Base-by-base conservation (phyloP, 2,797 vertebrate genomes). In the Mormyrus proboscirostris region DNA sequence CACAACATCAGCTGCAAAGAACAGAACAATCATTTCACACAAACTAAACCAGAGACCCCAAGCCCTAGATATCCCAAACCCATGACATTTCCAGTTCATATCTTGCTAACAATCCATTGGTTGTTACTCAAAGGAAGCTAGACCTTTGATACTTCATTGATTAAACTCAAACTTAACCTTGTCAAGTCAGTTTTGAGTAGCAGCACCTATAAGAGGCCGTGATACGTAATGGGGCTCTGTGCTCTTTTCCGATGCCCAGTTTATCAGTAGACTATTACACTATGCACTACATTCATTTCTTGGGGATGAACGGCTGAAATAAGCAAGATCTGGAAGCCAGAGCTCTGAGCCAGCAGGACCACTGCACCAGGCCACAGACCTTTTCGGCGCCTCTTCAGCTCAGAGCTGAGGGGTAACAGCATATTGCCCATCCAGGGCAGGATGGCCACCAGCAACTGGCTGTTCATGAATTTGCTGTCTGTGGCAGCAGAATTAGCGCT, bases 341-440 rank as follows among this genome's bases (percentile, higher is more conserved):
- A 25, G 8, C 59, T 62, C 59, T 25, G 65, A 44, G 76, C 41
- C 1, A n/a, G 47, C 47, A 25, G 47, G 3, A 49, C 47, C 19
- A 25, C 19, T 4, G n/a, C 16, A 51, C 9, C 38, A 14, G 8
- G n/a, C 47, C 38, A 41, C 69, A 79, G 92, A 96, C 96, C 96
- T 95, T 92, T 91, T 0, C 94, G 94, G 1, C 65, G 89, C 6
- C 0, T 89, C 12, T 7, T 88, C 33, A 4, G 44, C 33, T n/a
- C 79, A 2, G 25, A 41, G 47, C 84, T 65, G 2, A 89, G 12
- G 0, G 93, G 92, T 55, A 97, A 89, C 16, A 96, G 88, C 19
- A 96, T 86, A 0, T 97, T 95, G 0, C 97, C 98, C 73, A 98
- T 93, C 98, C 98, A 99, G 0, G 97, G 96, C 0, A 93, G 93